Percentiles rank a stretch among this genome's conserved stretches.
Evolutionary conservation across 2,797 vertebrate species (phyloP).

Genomic region (Chiloscyllium punctatum): DNA sequence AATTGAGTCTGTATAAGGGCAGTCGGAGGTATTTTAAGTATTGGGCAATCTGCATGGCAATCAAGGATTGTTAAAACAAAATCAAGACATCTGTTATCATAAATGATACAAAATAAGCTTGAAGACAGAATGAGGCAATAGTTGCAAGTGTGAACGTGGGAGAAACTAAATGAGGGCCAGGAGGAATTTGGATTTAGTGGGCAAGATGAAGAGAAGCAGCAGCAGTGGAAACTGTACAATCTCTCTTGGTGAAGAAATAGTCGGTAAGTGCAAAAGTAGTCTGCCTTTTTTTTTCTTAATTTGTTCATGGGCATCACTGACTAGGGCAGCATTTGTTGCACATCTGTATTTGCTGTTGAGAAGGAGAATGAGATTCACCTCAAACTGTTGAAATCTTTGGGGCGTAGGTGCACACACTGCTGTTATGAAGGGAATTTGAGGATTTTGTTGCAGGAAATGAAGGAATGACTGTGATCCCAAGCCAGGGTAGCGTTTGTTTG

Average conservation of each 20-base stretch:
- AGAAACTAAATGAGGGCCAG: background rate
- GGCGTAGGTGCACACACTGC: no score
- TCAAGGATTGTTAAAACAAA: background rate
- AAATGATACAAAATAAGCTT: background rate
- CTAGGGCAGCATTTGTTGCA: no score
- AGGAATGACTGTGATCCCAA: no score
- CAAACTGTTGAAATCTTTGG: no score
- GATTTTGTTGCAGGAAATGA: no score
- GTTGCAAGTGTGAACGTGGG: background rate
- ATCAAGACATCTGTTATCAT: background rate
- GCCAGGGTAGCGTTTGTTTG: no score
- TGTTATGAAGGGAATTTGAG: no score
- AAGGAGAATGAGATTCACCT: no score
- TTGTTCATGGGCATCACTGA: no score
- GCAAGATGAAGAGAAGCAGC: background rate
- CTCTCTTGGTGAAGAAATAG: background rate
- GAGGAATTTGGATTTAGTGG: background rate
- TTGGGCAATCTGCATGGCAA: background rate
- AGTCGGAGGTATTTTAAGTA: background rate
- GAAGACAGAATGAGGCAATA: background rate
- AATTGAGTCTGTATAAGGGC: background rate
- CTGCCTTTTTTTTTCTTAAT: no score
- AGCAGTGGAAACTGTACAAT: background rate
- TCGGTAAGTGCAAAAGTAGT: background rate
- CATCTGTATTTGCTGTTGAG: no score